These are phyloP conservation scores for Oligia latruncula DNA, from an alignment of 2,888 invertebrate genomes.

Conservation along the genomic window DNA sequence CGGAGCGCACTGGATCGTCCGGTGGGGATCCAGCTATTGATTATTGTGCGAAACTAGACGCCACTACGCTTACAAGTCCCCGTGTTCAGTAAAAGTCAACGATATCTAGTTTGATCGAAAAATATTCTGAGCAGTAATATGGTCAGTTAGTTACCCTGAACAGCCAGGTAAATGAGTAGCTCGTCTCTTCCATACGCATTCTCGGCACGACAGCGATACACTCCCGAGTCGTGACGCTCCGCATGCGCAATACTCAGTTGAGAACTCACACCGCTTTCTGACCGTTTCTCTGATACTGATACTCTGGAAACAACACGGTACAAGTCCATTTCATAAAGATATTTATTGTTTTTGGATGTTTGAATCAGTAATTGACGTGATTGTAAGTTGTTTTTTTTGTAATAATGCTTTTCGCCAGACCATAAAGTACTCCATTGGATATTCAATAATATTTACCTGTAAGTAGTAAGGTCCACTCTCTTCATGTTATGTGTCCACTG, in stretches of 20 bases:
- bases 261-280: conserved; percentile 93
- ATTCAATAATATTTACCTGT: conserved; percentile 83
- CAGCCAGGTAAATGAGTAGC: conserved; percentile 93
- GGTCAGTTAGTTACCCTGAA: conserved; percentile 89
- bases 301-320: conserved; percentile 78
- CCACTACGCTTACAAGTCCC: too few species aligned
- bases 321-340: neutral
- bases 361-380: neutral
- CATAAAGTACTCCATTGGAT: neutral
- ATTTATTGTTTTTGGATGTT: neutral
- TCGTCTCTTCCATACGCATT: conserved; percentile 94
- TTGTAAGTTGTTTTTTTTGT: neutral
- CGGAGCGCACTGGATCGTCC: too few species aligned
- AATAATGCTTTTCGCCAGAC: neutral
- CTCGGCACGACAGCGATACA: conserved; percentile 93
- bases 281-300: conserved; percentile 93
- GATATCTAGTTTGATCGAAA: neutral
- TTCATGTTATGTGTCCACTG: conserved; percentile 95
- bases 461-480: conserved; percentile 92
- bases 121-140: neutral
- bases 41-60: too few species aligned
- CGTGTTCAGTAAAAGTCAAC: neutral
- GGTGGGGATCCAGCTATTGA: too few species aligned
- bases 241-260: conserved; percentile 92
- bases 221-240: conserved; percentile 93